These are phyloP conservation scores for Alligator sinensis DNA, from an alignment of 2,113 vertebrate species.

Conservation along the genomic window DNA sequence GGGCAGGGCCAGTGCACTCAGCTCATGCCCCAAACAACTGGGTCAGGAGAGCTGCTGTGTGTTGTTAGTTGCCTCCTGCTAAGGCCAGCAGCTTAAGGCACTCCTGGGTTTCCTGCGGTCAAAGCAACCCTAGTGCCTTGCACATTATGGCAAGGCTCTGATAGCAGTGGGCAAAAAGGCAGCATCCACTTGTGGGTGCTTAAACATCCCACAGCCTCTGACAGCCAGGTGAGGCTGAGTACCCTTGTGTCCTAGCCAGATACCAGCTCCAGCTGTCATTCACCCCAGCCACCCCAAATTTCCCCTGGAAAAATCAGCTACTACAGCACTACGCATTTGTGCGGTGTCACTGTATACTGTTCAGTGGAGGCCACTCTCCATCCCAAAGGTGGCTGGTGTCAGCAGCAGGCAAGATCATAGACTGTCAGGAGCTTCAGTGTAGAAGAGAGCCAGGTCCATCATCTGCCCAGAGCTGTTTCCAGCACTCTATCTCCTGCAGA, in stretches of 20 bases:
- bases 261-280: not conserved
- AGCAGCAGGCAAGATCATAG: not conserved
- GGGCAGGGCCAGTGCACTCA: fast-evolving
- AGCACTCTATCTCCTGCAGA: slow-evolving; percentile 73
- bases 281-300: not conserved
- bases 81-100: not conserved
- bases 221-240: not conserved
- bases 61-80: not conserved
- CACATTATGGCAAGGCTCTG: not conserved
- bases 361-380: not conserved
- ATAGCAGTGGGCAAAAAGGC: not conserved
- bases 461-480: fast-evolving
- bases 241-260: not conserved
- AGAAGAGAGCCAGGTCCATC: not conserved
- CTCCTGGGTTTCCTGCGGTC: not conserved
- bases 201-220: not conserved
- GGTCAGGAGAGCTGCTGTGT: no score
- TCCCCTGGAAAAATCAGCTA: not conserved
- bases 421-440: not conserved
- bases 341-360: not conserved
- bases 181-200: not conserved
- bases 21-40: not conserved
- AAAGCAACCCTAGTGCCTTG: not conserved
- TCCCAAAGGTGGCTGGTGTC: not conserved
- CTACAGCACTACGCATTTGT: not conserved